phyloP scores from a whole-genome alignment of 2,113 vertebrate species.

The Cisticola juncidis region DNA sequence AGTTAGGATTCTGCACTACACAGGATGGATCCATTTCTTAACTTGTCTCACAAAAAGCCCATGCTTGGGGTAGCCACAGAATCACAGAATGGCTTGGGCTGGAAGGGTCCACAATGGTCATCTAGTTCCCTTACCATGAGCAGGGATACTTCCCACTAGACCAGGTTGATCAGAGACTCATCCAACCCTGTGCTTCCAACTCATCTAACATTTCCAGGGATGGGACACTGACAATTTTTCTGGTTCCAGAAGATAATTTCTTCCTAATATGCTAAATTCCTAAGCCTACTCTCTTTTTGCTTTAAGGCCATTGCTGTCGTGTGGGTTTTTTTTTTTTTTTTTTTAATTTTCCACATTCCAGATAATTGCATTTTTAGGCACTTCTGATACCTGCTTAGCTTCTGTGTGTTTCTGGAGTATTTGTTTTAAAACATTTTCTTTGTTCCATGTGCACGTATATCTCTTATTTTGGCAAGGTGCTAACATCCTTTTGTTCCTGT shows the following conservation, averaged over 20 bases:
- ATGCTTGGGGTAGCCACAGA: background rate
- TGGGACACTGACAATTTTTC: background rate
- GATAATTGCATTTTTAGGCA: background rate
- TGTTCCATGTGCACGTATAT: background rate
- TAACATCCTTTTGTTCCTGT: background rate
- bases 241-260: background rate
- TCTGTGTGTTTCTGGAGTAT: background rate
- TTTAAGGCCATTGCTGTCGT: background rate
- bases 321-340: background rate
- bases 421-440: background rate
- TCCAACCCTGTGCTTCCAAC: background rate
- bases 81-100: background rate
- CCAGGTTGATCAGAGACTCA: background rate
- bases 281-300: background rate
- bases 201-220: background rate
- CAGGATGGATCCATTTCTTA: background rate
- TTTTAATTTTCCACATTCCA: background rate
- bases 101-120: background rate
- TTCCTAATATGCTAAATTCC: too few relatives aligned
- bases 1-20: fast-evolving
- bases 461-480: background rate
- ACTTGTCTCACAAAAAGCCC: background rate
- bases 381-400: background rate
- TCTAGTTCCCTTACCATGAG: background rate
- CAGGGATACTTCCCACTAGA: background rate